Conservation (phyloP, 1,140 invertebrate genomes). For the Lepidurus arcticus region DNA sequence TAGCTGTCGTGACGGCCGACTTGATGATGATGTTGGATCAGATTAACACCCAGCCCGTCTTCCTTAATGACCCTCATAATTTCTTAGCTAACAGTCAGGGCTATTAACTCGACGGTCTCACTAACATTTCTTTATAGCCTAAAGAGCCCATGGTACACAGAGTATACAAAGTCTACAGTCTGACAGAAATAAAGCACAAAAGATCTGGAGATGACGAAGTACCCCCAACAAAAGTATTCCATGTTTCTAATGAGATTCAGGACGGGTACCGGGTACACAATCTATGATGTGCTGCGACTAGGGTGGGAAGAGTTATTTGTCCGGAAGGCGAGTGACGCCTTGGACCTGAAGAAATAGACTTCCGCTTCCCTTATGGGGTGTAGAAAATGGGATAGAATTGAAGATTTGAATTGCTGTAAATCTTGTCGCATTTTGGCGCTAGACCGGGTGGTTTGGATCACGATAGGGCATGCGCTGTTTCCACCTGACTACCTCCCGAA, state of each 20-base stretch:
- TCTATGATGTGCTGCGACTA: neutral
- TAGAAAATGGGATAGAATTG: neutral
- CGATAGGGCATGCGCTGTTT: neutral
- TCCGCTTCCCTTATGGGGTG: neutral
- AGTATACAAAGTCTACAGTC: too few relatives aligned
- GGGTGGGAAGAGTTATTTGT: neutral
- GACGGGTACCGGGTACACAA: neutral
- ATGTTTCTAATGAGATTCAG: neutral
- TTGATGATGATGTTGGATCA: neutral
- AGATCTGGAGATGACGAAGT: neutral
- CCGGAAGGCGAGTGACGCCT: constrained; percentile 1
- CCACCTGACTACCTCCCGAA: neutral
- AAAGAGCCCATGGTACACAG: neutral
- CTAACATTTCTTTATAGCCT: neutral
- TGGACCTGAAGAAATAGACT: neutral
- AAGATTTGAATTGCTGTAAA: neutral
- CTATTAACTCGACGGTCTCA: neutral
- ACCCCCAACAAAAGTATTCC: neutral
- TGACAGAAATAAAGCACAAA: neutral
- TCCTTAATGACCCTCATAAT: constrained; percentile 15
- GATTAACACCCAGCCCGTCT: neutral
- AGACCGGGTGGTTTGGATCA: neutral
- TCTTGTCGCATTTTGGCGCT: constrained; percentile 12
- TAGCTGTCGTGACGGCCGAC: neutral
- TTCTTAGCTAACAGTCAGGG: neutral